phyloP scores from a whole-genome alignment of 2,797 vertebrate species.

The Lagocephalus sceleratus region DNA sequence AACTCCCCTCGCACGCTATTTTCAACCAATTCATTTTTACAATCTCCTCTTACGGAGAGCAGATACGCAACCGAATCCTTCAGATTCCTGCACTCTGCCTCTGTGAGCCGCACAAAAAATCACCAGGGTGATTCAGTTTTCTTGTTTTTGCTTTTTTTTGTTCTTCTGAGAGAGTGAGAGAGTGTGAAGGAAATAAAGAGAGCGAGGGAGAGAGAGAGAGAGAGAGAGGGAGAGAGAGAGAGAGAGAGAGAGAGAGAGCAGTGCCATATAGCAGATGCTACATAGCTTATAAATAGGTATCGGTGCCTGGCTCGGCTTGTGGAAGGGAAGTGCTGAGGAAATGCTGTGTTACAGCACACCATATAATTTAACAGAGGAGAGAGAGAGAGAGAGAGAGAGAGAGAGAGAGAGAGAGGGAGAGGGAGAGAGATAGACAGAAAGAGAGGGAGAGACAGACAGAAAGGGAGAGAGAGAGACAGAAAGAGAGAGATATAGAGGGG shows the following conservation, averaged over 20 bases:
- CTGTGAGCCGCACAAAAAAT: slow-evolving; percentile 29
- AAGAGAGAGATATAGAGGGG: neutral
- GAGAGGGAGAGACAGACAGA: slow-evolving; percentile 5
- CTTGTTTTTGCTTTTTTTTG: neutral
- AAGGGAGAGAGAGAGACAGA: neutral
- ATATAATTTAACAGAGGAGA: slow-evolving; percentile 45
- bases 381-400: neutral
- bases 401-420: neutral
- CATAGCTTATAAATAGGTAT: slow-evolving; percentile 54
- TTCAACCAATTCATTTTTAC: slow-evolving; percentile 81
- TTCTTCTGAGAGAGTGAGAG: slow-evolving; percentile 12
- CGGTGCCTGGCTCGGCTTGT: slow-evolving; percentile 48
- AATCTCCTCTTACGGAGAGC: slow-evolving; percentile 72
- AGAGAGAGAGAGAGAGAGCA: neutral
- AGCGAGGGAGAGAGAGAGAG: neutral
- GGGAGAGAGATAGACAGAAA: neutral
- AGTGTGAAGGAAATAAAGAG: neutral
- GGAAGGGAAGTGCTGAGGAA: slow-evolving; percentile 55
- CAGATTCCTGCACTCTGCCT: slow-evolving; percentile 71
- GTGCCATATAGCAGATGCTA: slow-evolving; percentile 39
- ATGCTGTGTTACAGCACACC: slow-evolving; percentile 52
- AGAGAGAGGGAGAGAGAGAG: no score
- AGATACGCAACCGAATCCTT: slow-evolving; percentile 73
- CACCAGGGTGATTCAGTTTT: slow-evolving; percentile 39
- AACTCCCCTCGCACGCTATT: slow-evolving; percentile 76